Base-by-base conservation (phyloP, 2,888 invertebrate species). In the Dolomedes plantarius region DNA sequence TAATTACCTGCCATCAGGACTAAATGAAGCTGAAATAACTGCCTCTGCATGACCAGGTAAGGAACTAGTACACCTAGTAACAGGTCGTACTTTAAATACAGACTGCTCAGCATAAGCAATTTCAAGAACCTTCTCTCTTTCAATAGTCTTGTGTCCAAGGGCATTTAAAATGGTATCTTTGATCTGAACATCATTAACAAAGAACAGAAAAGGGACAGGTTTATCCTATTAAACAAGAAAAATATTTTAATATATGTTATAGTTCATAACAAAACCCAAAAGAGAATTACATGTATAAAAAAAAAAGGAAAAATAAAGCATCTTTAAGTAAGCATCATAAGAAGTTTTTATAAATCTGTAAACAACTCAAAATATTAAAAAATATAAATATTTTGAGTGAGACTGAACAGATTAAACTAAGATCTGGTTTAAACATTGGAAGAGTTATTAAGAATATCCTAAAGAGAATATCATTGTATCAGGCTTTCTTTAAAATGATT, bases 91-190 rank as follows among this genome's bases (percentile, higher is more conserved):
- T 86, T 77, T 71, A 91, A 99, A 99, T 29, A 98, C 94, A 0
- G 99, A 98, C 92, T 99, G 98, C 76, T 98, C 98, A 91, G 98
- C 97, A 91, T 98, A 99, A 74, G 98, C 93, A 89, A 99, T 98
- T 89, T 97, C 96, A 13, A 98, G 92, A 23, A 98, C 95, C 91
- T 95, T 94, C 93, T 98, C 97, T 2, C 95, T 94, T 90, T 95
- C 88, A 29, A 86, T 94, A 11, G 97, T 91, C 86, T 93, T 93
- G 62, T 94, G 92, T 89, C 95, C 94, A 9, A 98, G 91, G n/a
- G 95, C 94, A 87, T 94, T 93, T 89, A 94, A 93, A 9, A 98
- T 92, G 29, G 93, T 94, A 29, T 94, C 93, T 65, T 94, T 95
- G 81, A 99, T 95, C 93, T 98, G 98, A 89, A 94, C 93, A 76